A percentile compares a stretch with the other conserved stretches of the same genome.
Evolutionary conservation across 1,140 invertebrate genomes (phyloP).

Genomic region (Theocolax elegans): DNA sequence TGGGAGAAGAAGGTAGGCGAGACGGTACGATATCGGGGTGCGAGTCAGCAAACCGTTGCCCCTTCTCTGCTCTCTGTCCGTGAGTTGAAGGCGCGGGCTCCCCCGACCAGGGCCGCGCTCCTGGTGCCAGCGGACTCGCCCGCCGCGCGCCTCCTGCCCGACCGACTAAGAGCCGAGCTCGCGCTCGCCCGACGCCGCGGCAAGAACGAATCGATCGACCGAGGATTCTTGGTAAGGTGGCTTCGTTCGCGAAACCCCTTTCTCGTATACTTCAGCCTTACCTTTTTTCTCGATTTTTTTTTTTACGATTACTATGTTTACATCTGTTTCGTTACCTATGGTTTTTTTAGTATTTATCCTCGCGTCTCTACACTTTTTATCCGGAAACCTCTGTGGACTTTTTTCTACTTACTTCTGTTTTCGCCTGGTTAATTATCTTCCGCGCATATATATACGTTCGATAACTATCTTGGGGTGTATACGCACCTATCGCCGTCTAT

Average conservation of each 20-base stretch:
- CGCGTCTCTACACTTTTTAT: conserved; percentile 13
- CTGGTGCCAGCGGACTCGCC: conserved; percentile 56
- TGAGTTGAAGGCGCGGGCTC: conserved; percentile 65
- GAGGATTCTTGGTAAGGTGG: conserved; percentile 55
- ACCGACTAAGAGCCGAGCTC: conserved; percentile 51
- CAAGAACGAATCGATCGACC: conserved; percentile 49
- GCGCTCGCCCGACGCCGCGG: conserved; percentile 6
- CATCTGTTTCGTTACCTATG: too few relatives aligned
- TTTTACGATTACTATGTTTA: too few relatives aligned
- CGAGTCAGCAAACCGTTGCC: conserved; percentile 60
- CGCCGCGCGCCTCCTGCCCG: conserved; percentile 47
- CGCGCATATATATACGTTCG: too few relatives aligned
- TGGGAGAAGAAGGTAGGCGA: conserved; percentile 98
- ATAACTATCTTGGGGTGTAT: too few relatives aligned
- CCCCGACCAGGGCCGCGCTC: conserved; percentile 54
- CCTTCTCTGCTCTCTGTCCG: conserved; percentile 69
- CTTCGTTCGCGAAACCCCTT: conserved; percentile 22
- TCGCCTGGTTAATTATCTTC: too few relatives aligned
- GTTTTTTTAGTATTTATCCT: neutral
- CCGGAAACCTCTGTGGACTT: conserved; percentile 50
- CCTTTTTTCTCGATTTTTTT: too few relatives aligned
- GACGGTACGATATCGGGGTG: conserved; percentile 86
- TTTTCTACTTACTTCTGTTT: neutral
- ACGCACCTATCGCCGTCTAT: too few relatives aligned
- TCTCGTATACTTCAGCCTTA: too few relatives aligned